A percentile compares a stretch with the other conserved stretches of the same genome.
Conservation (phyloP, 1,140 invertebrate genomes). For the Apis cerana region DNA sequence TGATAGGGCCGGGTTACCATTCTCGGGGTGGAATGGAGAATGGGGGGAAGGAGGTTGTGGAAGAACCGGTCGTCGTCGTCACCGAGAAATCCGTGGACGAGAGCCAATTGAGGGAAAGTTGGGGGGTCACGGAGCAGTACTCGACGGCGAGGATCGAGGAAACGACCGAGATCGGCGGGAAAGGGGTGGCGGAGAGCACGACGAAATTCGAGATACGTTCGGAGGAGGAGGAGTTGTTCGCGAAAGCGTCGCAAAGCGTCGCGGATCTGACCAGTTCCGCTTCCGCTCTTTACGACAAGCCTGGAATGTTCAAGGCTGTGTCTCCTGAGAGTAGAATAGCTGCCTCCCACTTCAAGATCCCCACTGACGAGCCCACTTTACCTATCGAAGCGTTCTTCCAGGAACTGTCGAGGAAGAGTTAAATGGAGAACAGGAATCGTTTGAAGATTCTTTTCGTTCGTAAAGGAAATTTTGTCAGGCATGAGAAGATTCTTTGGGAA, state of each 20-base stretch:
- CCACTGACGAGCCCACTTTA: constrained; percentile 81
- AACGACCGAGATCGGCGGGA: not conserved
- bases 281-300: constrained; percentile 78
- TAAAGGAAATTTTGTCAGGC: too few relatives aligned
- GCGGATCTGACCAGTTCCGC: constrained; percentile 82
- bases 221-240: constrained; percentile 75
- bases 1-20: not conserved
- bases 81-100: not conserved
- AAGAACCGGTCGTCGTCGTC: not conserved
- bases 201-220: constrained; percentile 1
- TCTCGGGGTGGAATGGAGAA: not conserved
- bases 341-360: constrained; percentile 74
- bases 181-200: not conserved
- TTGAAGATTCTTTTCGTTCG: too few relatives aligned
- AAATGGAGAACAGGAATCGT: not conserved
- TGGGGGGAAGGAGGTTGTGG: not conserved
- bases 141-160: not conserved
- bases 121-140: not conserved
- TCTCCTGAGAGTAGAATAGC: constrained; percentile 73
- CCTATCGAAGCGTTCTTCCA: constrained; percentile 83
- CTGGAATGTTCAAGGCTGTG: constrained; percentile 79
- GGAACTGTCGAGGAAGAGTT: constrained; percentile 72
- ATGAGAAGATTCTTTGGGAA: too few relatives aligned
- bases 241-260: constrained; percentile 78
- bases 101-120: constrained; percentile 1